Percentiles rank a stretch among this genome's conserved stretches.
These are phyloP conservation scores for Ceuthmochares aereus DNA, from an alignment of 2,113 vertebrate species.

Conservation along the genomic window DNA sequence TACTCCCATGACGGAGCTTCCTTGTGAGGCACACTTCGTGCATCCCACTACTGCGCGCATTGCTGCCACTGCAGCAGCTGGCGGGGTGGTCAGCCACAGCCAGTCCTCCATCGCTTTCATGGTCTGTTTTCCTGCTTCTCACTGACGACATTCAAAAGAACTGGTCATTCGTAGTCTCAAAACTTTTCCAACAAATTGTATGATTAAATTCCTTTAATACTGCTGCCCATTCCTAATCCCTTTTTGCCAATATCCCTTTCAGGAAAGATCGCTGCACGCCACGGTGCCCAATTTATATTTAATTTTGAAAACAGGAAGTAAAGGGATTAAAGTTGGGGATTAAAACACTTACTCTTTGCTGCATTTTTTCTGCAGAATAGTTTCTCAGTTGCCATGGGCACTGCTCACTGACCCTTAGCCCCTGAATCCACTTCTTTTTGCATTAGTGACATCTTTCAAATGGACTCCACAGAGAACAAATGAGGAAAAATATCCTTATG, in stretches of 20 bases:
- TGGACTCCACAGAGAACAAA: conserved; percentile 68
- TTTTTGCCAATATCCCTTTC: conserved; percentile 76
- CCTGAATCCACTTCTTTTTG: conserved; percentile 63
- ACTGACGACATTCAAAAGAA: conserved; percentile 66
- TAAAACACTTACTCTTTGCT: conserved; percentile 80
- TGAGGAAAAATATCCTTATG: conserved; percentile 54
- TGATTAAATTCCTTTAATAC: conserved; percentile 79
- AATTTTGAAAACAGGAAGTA: conserved; percentile 82
- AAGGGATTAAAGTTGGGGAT: conserved; percentile 81
- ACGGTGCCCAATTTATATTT: conserved; percentile 81
- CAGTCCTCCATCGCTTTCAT: conserved; percentile 46
- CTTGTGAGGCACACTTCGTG: neutral
- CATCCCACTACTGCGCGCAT: neutral
- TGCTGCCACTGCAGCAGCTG: neutral
- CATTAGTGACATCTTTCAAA: conserved; percentile 77
- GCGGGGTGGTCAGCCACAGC: neutral
- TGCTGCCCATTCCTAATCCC: conserved; percentile 75
- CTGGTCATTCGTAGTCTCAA: conserved; percentile 58
- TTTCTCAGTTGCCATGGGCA: conserved; percentile 79
- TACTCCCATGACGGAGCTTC: rapidly evolving
- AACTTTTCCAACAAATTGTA: conserved; percentile 79
- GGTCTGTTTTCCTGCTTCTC: conserved; percentile 59
- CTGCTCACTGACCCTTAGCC: conserved; percentile 73
- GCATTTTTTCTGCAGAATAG: conserved; percentile 74
- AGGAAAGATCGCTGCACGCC: conserved; percentile 72